Evolutionary conservation across 2,113 vertebrate genomes (phyloP).

Genomic region (Anthoscopus minutus): DNA sequence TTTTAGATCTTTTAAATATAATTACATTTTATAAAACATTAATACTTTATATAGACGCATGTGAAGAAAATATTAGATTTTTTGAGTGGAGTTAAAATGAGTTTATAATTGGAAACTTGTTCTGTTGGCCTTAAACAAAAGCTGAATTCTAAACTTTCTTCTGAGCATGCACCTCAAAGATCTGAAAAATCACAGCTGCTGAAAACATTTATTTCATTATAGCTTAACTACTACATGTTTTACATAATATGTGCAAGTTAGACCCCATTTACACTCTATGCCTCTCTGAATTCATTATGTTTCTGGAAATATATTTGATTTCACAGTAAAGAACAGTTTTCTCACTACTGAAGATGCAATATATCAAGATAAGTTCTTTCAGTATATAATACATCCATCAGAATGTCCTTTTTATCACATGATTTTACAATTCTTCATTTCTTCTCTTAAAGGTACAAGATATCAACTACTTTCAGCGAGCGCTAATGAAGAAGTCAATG

Average conservation of each 20-base stretch:
- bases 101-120: neutral
- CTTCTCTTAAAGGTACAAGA: neutral
- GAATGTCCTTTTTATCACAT: neutral
- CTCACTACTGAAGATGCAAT: neutral
- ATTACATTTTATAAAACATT: neutral
- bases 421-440: neutral
- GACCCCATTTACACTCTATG: neutral
- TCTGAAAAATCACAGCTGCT: neutral
- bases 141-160: neutral
- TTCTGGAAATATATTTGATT: neutral
- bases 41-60: neutral
- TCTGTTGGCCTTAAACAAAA: neutral
- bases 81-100: neutral
- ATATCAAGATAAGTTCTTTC: neutral
- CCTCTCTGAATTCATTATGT: neutral
- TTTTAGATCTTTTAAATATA: neutral
- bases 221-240: neutral
- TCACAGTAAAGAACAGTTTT: neutral
- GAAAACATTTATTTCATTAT: neutral
- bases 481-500: neutral
- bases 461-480: neutral
- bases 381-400: neutral
- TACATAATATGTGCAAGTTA: neutral
- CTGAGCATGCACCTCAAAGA: neutral
- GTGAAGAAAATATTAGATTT: neutral